phyloP scores from a whole-genome alignment of 2,797 vertebrate species.

The Pempheris klunzingeri region DNA sequence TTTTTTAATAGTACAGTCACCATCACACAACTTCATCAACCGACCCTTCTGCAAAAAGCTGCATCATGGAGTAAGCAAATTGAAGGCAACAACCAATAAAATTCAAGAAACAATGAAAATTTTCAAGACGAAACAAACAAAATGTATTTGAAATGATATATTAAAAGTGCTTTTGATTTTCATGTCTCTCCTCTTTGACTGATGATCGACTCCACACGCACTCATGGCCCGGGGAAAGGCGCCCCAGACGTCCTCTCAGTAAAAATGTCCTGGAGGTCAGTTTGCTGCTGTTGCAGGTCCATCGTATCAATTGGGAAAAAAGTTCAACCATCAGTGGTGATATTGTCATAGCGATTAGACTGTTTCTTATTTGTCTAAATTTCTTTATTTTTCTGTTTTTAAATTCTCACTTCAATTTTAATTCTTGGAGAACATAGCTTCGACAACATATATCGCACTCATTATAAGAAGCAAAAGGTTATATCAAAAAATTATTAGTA shows the following conservation, averaged over 20 bases:
- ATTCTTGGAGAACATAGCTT: constrained; percentile 99
- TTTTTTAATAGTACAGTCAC: constrained; percentile 91
- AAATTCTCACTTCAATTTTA: constrained; percentile 99
- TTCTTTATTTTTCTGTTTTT: constrained; percentile 97
- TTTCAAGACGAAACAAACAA: constrained; percentile 90
- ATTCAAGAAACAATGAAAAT: constrained; percentile 89
- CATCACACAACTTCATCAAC: constrained; percentile 91
- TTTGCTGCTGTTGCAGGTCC: constrained; percentile 88
- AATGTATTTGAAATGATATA: constrained; percentile 92
- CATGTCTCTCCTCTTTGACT: constrained; percentile 88
- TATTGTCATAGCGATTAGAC: constrained; percentile 94
- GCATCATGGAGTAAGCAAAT: constrained; percentile 89
- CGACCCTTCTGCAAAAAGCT: constrained; percentile 88
- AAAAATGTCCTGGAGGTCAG: constrained; percentile 89
- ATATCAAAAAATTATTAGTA: constrained; percentile 99
- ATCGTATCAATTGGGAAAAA: constrained; percentile 84
- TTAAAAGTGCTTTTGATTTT: constrained; percentile 92
- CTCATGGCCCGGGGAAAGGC: constrained; percentile 80
- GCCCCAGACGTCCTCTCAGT: constrained; percentile 86
- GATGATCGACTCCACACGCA: constrained; percentile 87
- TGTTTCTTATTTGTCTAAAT: constrained; percentile 95
- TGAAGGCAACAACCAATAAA: constrained; percentile 88
- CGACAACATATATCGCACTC: constrained; percentile 99
- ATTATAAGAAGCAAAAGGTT: constrained; percentile 99
- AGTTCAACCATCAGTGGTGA: constrained; percentile 89